phyloP scores from a whole-genome alignment of 2,113 vertebrate species.

The Xyliphius kryptos region DNA sequence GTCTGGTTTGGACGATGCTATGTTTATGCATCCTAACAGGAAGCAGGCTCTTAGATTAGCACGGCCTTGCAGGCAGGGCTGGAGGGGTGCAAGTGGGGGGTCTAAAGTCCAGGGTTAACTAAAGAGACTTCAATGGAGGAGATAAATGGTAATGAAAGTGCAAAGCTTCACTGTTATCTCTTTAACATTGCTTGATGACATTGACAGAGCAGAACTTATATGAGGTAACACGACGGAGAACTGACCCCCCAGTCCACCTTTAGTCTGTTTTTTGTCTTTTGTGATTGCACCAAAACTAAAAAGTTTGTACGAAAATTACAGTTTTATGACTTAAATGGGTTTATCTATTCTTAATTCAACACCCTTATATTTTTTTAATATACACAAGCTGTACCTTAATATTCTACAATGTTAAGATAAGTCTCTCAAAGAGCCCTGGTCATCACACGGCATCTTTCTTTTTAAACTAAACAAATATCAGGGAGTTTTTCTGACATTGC shows the following conservation, averaged over 20 bases:
- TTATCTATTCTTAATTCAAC: too few relatives aligned
- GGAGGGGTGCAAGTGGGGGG: neutral
- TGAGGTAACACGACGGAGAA: neutral
- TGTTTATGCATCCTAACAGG: constrained; percentile 60
- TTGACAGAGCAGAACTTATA: constrained; percentile 2
- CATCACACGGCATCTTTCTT: too few relatives aligned
- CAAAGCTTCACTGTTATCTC: neutral
- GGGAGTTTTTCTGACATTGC: too few relatives aligned
- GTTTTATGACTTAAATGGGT: too few relatives aligned
- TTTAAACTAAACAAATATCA: too few relatives aligned
- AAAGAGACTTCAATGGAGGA: constrained; percentile 16
- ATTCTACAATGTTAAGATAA: too few relatives aligned
- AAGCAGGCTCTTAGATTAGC: constrained; percentile 52
- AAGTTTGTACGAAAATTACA: too few relatives aligned
- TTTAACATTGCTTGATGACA: neutral
- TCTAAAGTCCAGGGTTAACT: constrained; percentile 37
- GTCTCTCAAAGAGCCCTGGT: too few relatives aligned
- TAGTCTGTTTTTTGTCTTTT: too few relatives aligned
- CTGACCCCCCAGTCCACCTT: neutral
- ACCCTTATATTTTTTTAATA: too few relatives aligned
- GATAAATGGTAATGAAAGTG: constrained; percentile 22
- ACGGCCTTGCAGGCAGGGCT: constrained; percentile 40
- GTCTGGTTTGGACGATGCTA: constrained; percentile 23
- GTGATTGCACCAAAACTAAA: too few relatives aligned
- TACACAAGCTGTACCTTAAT: too few relatives aligned